Base-by-base conservation (phyloP, 1,140 invertebrate species). In the Steinernema khuongi region DNA sequence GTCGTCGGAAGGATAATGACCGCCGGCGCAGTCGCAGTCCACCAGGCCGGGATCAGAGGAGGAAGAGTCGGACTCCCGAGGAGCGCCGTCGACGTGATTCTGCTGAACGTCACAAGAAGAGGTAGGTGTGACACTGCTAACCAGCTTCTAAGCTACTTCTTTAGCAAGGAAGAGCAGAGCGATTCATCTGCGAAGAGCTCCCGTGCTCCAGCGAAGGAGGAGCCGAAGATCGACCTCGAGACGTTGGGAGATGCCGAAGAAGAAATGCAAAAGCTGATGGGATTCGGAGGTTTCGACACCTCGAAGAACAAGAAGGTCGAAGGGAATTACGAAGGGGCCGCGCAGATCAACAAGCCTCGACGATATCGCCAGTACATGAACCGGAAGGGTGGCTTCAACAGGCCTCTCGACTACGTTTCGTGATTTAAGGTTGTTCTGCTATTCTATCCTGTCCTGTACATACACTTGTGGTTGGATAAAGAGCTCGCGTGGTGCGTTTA, bases 311-410 rank as follows among this genome's bases (percentile, higher is more conserved):
- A 96, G 86, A 93, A 95, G 88, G 94, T 97, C 0, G 90, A 92
- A 14, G 93, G 93, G 0, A 97, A 97, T 86, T 92, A 96, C 83
- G 90, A 91, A 30, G 93, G 93, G 26, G 91, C 90, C 29, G 93
- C 96, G 74, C 95, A 97, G 86, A 92, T 97, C 70, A 93, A 96
- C 71, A 89, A 96, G 68, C 97, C 97, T 88, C 88, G 96, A 82
- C 94, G 96, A 87, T 98, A 98, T 79, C 86, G 95, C 74, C 96
- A 99, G 87, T 99, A 99, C 83, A 99, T 99, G 96, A 99, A 99
- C 87, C 90, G 96, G 73, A 95, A 96, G 88, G 96, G 96, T 78
- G 96, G 96, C 73, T 99, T 99, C 87, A 99, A 99, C 86, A 89
- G 96, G 84, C 96, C 96, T 36, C 88, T 99, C 68, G 96, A 99